A percentile compares a stretch with the other conserved stretches of the same genome.
Conservation (phyloP, 2,113 vertebrate genomes). For the Myxocyprinus asiaticus region DNA sequence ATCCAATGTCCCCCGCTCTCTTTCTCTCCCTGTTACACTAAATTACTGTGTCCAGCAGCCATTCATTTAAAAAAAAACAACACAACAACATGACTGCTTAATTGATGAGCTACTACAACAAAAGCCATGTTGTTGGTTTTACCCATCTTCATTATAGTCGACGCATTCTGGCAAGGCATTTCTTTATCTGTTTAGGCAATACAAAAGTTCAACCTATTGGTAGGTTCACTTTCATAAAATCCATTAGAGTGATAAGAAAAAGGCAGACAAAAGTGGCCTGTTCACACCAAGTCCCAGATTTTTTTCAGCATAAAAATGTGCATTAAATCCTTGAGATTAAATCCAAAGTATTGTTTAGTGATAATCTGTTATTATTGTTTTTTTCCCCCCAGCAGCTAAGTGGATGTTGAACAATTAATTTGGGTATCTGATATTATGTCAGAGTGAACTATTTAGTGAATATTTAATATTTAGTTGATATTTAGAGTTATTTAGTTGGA, state of each 20-base stretch:
- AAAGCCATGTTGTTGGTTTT: background rate
- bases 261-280: background rate
- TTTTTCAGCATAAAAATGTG: too few relatives aligned
- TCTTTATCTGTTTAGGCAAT: too few relatives aligned
- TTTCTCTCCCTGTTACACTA: slow-evolving; percentile 12
- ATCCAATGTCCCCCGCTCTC: slow-evolving; percentile 11
- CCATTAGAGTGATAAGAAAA: background rate
- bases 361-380: background rate
- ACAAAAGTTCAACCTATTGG: too few relatives aligned
- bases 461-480: too few relatives aligned
- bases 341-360: background rate
- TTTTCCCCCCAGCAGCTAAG: too few relatives aligned
- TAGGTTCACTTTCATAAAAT: background rate
- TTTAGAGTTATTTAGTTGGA: background rate
- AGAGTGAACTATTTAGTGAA: too few relatives aligned
- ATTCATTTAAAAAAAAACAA: background rate
- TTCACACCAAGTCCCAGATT: background rate
- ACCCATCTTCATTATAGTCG: too few relatives aligned
- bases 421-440: too few relatives aligned
- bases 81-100: background rate
- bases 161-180: too few relatives aligned
- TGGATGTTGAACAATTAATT: too few relatives aligned
- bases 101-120: background rate
- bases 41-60: slow-evolving; percentile 7
- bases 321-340: too few relatives aligned